phyloP scores from a whole-genome alignment of 2,888 invertebrate genomes.

The Yponomeuta cagnagella region DNA sequence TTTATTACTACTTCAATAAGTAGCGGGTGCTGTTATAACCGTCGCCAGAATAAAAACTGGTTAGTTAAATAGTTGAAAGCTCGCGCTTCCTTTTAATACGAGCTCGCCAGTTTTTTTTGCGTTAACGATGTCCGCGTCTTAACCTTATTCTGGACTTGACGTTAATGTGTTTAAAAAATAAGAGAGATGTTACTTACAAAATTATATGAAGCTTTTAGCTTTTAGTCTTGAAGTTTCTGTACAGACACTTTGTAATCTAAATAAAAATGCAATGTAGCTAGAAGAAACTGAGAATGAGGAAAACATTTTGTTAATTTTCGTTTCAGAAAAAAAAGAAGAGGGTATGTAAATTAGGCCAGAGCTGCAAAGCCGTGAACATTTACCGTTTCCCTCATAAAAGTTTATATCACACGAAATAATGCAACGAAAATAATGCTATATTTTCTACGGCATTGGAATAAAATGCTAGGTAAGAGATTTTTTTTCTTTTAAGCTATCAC shows the following conservation, averaged over 20 bases:
- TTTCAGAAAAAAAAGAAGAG: background rate
- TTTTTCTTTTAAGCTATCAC: background rate
- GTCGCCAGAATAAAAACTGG: too few relatives aligned
- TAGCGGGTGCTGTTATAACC: too few relatives aligned
- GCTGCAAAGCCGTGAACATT: background rate
- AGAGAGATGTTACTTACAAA: background rate
- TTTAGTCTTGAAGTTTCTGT: background rate
- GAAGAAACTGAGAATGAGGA: background rate
- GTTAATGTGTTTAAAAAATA: background rate
- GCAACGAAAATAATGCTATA: background rate
- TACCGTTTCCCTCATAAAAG: background rate
- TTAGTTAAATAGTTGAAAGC: too few relatives aligned
- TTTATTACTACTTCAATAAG: too few relatives aligned
- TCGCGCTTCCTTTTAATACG: background rate
- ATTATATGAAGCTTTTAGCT: background rate
- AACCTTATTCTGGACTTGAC: background rate
- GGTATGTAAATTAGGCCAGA: background rate
- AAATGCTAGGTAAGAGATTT: background rate
- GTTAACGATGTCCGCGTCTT: background rate
- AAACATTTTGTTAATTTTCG: background rate
- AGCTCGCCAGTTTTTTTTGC: background rate
- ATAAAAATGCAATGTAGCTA: background rate
- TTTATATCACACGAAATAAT: slow-evolving; percentile 2
- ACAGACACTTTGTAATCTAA: background rate
- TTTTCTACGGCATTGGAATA: background rate